Evolutionary conservation across 2,113 vertebrate species (phyloP).

Genomic region (Sceloporus undulatus): DNA sequence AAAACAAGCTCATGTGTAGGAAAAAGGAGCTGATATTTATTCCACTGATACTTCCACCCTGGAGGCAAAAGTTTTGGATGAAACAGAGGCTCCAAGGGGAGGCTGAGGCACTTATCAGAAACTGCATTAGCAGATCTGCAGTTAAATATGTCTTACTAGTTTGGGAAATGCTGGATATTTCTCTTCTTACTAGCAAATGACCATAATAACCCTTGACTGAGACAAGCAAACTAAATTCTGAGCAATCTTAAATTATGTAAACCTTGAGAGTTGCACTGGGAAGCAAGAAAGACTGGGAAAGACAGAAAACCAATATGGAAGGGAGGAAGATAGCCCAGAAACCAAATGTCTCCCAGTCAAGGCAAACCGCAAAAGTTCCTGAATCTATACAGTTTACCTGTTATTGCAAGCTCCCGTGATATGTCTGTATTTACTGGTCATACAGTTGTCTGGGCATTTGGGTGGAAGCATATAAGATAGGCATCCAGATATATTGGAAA

Average conservation of each 20-base stretch:
- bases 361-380: not conserved
- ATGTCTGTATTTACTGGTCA: conserved; percentile 83
- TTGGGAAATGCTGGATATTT: not conserved
- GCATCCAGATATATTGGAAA: conserved; percentile 86
- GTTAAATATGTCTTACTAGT: not conserved
- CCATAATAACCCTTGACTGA: not conserved
- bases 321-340: not conserved
- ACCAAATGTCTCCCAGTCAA: not conserved
- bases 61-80: not conserved
- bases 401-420: conserved; percentile 93
- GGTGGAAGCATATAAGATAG: conserved; percentile 73
- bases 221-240: not conserved
- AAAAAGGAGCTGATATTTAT: too few relatives aligned
- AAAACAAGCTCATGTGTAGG: too few relatives aligned
- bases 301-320: not conserved
- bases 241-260: not conserved
- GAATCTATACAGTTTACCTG: conserved; percentile 79
- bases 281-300: not conserved
- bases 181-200: not conserved
- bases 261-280: not conserved
- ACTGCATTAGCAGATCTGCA: not conserved
- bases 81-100: not conserved
- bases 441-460: conserved; percentile 77
- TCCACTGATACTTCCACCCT: not conserved
- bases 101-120: not conserved